A percentile compares a stretch with the other conserved stretches of the same genome.
phyloP scores from a whole-genome alignment of 2,888 invertebrate genomes.

The Ephialtes manifestator region DNA sequence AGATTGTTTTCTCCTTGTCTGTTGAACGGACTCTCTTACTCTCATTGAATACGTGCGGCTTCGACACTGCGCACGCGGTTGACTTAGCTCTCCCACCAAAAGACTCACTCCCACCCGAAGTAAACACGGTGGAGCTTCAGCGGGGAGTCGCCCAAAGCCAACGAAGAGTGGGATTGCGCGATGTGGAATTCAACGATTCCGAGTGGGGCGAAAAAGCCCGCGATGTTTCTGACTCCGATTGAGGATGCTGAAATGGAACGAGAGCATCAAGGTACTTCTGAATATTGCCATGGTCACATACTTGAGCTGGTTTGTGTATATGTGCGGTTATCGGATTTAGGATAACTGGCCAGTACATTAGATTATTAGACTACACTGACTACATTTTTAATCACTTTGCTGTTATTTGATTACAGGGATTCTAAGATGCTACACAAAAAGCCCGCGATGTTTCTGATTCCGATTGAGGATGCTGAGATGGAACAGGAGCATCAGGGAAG shows the following conservation, averaged over 20 bases:
- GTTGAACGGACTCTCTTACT: background rate
- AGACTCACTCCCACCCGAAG: slow-evolving; percentile 27
- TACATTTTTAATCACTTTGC: background rate
- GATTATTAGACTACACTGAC: background rate
- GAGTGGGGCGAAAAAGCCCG: slow-evolving; percentile 49
- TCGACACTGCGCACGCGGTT: slow-evolving; percentile 17
- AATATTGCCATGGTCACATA: slow-evolving; percentile 14
- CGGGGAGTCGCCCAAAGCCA: slow-evolving; percentile 56
- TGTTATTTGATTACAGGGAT: too few species aligned
- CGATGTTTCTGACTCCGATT: slow-evolving; percentile 3
- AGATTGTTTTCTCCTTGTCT: background rate
- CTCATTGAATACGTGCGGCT: background rate
- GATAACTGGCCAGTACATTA: background rate
- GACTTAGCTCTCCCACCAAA: background rate
- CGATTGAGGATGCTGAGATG: slow-evolving; percentile 1
- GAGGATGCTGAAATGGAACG: slow-evolving; percentile 23
- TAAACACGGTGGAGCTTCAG: slow-evolving; percentile 39
- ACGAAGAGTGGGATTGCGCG: slow-evolving; percentile 20
- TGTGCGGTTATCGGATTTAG: background rate
- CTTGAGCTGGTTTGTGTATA: background rate
- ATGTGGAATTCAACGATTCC: slow-evolving; percentile 52
- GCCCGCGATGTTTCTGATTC: slow-evolving; percentile 16
- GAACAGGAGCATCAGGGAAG: slow-evolving; percentile 52
- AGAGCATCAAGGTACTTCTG: slow-evolving; percentile 46
- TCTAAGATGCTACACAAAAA: slow-evolving; percentile 1